These are phyloP conservation scores for Lepetodrilus schrolli DNA, from an alignment of 2,888 invertebrate species.

Conservation along the genomic window DNA sequence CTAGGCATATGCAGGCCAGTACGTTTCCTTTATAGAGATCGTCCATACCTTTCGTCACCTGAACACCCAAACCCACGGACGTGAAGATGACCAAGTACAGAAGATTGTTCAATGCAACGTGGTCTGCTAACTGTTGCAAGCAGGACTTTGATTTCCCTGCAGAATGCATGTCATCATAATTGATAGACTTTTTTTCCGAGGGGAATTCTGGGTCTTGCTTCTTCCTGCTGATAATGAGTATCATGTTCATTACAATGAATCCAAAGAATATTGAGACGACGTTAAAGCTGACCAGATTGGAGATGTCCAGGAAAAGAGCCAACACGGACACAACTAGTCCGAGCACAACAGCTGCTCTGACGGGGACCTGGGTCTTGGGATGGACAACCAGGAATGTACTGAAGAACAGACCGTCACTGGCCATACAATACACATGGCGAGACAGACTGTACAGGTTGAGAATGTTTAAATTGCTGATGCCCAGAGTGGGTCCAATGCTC, in stretches of 20 bases:
- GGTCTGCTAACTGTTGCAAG: background rate
- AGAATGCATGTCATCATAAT: too few relatives aligned
- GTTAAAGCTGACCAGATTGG: constrained; percentile 93
- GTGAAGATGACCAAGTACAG: background rate
- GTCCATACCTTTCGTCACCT: background rate
- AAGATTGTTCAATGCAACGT: background rate
- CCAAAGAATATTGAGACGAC: constrained; percentile 79
- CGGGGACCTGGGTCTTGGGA: constrained; percentile 81
- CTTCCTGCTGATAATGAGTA: constrained; percentile 89
- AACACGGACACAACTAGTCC: constrained; percentile 77
- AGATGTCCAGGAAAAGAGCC: constrained; percentile 88
- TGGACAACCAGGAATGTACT: constrained; percentile 82
- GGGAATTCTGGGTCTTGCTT: constrained; percentile 63
- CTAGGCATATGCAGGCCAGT: background rate
- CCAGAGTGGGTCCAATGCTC: constrained; percentile 65
- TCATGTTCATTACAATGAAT: constrained; percentile 91
- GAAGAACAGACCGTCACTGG: constrained; percentile 89
- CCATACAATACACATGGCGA: constrained; percentile 91
- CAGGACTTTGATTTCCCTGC: background rate
- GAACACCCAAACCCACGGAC: background rate
- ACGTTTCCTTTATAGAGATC: background rate
- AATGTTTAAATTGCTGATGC: constrained; percentile 75
- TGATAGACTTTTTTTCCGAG: background rate
- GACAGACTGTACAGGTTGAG: constrained; percentile 90
- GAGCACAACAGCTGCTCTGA: constrained; percentile 61